Evolutionary conservation across 2,888 invertebrate genomes (phyloP), one percentile per base, ranked within the genome.

Genomic region (Platycheirus albimanus): DNA sequence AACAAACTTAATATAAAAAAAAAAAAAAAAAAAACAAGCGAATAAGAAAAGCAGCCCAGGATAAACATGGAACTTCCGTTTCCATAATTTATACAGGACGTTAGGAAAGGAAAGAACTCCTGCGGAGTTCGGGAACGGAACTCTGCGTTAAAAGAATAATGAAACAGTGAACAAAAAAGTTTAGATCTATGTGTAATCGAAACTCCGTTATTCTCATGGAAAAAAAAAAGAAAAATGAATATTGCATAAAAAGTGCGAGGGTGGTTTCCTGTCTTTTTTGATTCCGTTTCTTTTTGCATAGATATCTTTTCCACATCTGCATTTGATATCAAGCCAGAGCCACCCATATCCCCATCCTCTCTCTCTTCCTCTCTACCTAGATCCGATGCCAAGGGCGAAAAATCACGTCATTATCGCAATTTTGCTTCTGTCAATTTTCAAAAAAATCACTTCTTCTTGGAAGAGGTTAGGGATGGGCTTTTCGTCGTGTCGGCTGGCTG

Each of bases 321-420:
- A 81, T 81, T 67, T 36, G 52, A 81, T 77, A 77, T 81, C 66
- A 67, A 71, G 43, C 8, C 61, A 36, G n/a, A n/a, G n/a, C n/a
- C n/a, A n/a, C n/a, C n/a, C n/a, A n/a, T n/a, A n/a, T n/a, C n/a
- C n/a, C 41, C 52, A 58, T 13, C 24, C 33, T 8, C 38, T 51
- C 17, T 47, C 19, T 3, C 11, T n/a, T n/a, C n/a, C 24, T 13
- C 56, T 6, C 24, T 15, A 24, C 17, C 17, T 15, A 8, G n/a
- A 11, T 28, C 58, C 63, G 41, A 38, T 58, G 69, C 69, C 58
- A 43, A 19, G 43, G 83, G 83, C 83, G 72, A 74, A 74, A 83
- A 83, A 83, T 83, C 83, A 83, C 83, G 74, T 83, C 83, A 83
- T 83, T 83, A 83, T 83, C 83, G 72, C 83, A 83, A 83, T 83